phyloP scores from a whole-genome alignment of 92 coral and sea anemone species.

The Anthopleura xanthogrammica region DNA sequence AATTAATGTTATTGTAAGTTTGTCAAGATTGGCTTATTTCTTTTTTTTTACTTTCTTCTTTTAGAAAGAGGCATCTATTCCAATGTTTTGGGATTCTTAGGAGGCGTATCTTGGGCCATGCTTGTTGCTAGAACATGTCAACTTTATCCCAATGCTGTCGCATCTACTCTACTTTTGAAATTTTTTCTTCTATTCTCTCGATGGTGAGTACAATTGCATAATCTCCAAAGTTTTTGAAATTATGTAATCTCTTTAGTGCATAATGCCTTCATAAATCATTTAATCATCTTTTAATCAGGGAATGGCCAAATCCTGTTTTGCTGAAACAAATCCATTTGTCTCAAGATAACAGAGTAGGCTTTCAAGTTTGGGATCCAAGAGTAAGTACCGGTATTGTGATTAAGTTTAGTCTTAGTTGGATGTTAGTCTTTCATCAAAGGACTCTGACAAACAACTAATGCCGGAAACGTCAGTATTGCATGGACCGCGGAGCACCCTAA shows the following conservation, averaged over 20 bases:
- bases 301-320: constrained; percentile 97
- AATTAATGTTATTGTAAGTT: background rate
- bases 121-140: constrained; percentile 98
- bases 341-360: constrained; percentile 75
- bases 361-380: constrained; percentile 96
- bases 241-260: background rate
- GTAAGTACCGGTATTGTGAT: constrained; percentile 38
- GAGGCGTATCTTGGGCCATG: constrained; percentile 99
- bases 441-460: too few relatives aligned
- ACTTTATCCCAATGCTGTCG: constrained; percentile 94
- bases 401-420: too few relatives aligned
- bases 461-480: too few relatives aligned
- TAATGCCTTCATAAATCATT: too few relatives aligned
- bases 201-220: constrained; percentile 84
- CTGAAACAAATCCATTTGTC: constrained; percentile 64
- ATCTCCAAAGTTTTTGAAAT: background rate
- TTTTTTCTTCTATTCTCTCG: constrained; percentile 91
- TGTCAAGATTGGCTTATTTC: background rate
- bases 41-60: background rate
- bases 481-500: too few relatives aligned
- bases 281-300: constrained; percentile 48
- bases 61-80: constrained; percentile 91
- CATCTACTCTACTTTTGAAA: constrained; percentile 90
- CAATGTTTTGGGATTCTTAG: constrained; percentile 90
- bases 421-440: too few relatives aligned